These are phyloP conservation scores for Gymnobelideus leadbeateri DNA, from an alignment of 2,113 vertebrate species.

Conservation along the genomic window DNA sequence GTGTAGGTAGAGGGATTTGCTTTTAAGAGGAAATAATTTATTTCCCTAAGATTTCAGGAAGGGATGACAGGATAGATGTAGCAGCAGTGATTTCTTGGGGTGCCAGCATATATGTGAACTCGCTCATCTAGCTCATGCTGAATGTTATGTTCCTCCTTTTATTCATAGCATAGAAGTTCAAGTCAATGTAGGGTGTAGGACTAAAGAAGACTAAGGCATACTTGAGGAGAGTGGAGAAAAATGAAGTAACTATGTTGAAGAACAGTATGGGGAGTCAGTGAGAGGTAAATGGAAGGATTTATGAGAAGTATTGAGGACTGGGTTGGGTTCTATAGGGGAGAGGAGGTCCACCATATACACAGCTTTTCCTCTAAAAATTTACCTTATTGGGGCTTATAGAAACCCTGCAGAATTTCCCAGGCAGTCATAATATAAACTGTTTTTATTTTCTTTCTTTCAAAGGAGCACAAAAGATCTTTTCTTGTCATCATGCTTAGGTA, in stretches of 20 bases:
- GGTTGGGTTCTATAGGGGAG: not conserved
- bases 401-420: not conserved
- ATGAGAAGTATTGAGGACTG: not conserved
- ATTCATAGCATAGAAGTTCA: not conserved
- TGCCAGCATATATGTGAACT: not conserved
- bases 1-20: not conserved
- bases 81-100: not conserved
- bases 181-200: not conserved
- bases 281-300: not conserved
- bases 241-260: not conserved
- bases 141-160: not conserved
- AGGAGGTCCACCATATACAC: not conserved
- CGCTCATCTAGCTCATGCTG: not conserved
- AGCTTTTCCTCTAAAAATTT: not conserved
- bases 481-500: not conserved
- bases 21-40: not conserved
- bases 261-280: not conserved
- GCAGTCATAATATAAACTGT: slow-evolving; percentile 3
- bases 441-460: slow-evolving; percentile 45
- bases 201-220: not conserved
- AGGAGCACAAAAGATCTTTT: not conserved
- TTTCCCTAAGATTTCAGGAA: too few relatives aligned
- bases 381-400: not conserved
- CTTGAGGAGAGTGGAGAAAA: not conserved
- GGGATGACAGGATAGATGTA: too few relatives aligned